A percentile compares a stretch with the other conserved stretches of the same genome.
Evolutionary conservation across 53 echinoderm and acorn worm genomes (phyloP).

Genomic region (Crossaster papposus): DNA sequence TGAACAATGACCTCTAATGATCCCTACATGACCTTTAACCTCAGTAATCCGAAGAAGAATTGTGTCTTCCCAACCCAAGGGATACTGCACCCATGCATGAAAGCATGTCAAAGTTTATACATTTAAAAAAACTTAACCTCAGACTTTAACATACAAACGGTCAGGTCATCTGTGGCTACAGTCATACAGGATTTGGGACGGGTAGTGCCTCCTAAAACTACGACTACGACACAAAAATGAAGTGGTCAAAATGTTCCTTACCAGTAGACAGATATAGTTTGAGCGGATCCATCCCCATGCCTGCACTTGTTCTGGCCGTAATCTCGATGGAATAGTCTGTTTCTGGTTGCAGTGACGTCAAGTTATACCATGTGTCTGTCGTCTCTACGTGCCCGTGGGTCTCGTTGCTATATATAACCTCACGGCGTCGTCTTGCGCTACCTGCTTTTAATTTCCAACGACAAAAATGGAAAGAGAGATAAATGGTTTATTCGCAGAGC

Average conservation of each 20-base stretch:
- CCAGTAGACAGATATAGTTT: constrained; percentile 70
- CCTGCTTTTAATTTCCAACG: constrained; percentile 22
- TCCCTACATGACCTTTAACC: too few species aligned
- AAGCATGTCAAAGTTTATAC: too few species aligned
- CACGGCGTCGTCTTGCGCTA: constrained; percentile 34
- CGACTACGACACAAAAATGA: neutral
- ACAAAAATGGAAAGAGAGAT: neutral
- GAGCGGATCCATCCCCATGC: constrained; percentile 57
- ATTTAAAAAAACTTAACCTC: too few species aligned
- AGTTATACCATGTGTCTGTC: constrained; percentile 60
- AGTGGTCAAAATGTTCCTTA: constrained; percentile 6
- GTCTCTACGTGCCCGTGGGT: constrained; percentile 77
- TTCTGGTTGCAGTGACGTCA: constrained; percentile 71
- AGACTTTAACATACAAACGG: too few species aligned
- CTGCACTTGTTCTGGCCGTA: constrained; percentile 76
- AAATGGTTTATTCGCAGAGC: neutral
- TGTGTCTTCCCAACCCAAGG: too few species aligned
- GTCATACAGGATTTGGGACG: too few species aligned
- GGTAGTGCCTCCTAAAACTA: too few species aligned
- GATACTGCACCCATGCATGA: too few species aligned
- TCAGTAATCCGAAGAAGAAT: too few species aligned
- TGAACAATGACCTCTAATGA: too few species aligned
- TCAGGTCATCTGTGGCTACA: too few species aligned
- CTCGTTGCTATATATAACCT: constrained; percentile 55
- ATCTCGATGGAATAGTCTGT: constrained; percentile 71